Evolutionary conservation across 2,888 invertebrate species (phyloP).

Genomic region (Halictus quadricinctus): DNA sequence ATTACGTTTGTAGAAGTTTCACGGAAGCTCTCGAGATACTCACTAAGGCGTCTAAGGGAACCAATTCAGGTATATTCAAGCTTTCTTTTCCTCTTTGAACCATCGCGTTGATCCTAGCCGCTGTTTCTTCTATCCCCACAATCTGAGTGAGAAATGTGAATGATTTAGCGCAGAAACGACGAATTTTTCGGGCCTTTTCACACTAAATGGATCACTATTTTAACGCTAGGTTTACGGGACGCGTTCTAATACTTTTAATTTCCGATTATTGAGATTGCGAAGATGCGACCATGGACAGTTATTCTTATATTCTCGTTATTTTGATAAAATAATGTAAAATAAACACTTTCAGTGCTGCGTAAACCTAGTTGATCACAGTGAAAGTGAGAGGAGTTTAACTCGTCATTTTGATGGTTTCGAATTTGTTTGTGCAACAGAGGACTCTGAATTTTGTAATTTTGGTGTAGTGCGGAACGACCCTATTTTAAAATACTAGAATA

Average conservation of each 20-base stretch:
- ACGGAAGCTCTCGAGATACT: slow-evolving; percentile 72
- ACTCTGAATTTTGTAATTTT: background rate
- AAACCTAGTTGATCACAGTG: too few species aligned
- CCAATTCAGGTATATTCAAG: slow-evolving; percentile 85
- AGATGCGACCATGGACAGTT: background rate
- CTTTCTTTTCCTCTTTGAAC: slow-evolving; percentile 86
- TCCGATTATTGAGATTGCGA: background rate
- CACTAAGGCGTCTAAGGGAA: slow-evolving; percentile 88
- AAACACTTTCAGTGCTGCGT: background rate
- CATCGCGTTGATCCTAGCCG: slow-evolving; percentile 89
- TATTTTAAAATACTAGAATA: background rate
- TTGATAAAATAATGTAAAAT: background rate
- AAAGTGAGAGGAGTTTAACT: too few species aligned
- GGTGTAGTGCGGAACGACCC: background rate
- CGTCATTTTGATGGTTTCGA: too few species aligned
- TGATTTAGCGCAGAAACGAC: background rate
- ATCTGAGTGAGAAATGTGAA: slow-evolving; percentile 74
- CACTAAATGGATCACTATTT: background rate
- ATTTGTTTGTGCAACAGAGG: too few species aligned
- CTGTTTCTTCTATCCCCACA: slow-evolving; percentile 91
- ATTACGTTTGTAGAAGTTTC: background rate
- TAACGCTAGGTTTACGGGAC: background rate
- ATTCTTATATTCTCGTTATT: background rate
- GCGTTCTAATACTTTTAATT: background rate
- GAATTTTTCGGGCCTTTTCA: background rate